Evolutionary conservation across 2,797 vertebrate genomes (phyloP).

Genomic region (Ara ararauna): DNA sequence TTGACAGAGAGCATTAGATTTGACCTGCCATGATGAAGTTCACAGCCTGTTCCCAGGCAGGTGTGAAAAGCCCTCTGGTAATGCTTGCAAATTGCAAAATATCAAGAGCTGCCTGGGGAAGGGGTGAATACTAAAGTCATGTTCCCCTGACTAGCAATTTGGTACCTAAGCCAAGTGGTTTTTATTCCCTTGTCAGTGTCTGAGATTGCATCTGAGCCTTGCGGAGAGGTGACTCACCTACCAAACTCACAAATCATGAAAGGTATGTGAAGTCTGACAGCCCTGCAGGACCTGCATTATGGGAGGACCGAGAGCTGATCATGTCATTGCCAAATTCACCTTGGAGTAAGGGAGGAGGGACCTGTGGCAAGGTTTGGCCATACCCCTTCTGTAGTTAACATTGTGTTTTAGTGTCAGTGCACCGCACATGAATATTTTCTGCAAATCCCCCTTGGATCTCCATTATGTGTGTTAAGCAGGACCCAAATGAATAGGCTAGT

Average conservation of each 20-base stretch:
- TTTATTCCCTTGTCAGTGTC: conserved; percentile 23
- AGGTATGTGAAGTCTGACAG: not conserved
- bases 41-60: conserved; percentile 30
- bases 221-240: not conserved
- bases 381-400: not conserved
- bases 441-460: not conserved
- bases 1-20: conserved; percentile 44
- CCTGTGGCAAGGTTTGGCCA: not conserved
- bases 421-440: not conserved
- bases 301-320: not conserved
- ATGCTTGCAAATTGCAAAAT: conserved; percentile 53
- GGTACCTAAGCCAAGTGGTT: conserved; percentile 47
- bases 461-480: not conserved
- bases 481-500: not conserved
- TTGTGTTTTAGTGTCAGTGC: rapidly evolving
- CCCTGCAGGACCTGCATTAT: not conserved
- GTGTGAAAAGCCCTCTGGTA: conserved; percentile 64
- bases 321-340: not conserved
- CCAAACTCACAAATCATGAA: not conserved
- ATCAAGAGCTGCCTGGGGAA: conserved; percentile 46
- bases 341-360: not conserved
- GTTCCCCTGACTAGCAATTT: conserved; percentile 51
- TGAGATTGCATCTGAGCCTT: not conserved
- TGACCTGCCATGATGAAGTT: conserved; percentile 15
- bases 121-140: not conserved